phyloP scores from a whole-genome alignment of 37 sponge, comb jelly and placozoan species.

The Axinella damicornis region DNA sequence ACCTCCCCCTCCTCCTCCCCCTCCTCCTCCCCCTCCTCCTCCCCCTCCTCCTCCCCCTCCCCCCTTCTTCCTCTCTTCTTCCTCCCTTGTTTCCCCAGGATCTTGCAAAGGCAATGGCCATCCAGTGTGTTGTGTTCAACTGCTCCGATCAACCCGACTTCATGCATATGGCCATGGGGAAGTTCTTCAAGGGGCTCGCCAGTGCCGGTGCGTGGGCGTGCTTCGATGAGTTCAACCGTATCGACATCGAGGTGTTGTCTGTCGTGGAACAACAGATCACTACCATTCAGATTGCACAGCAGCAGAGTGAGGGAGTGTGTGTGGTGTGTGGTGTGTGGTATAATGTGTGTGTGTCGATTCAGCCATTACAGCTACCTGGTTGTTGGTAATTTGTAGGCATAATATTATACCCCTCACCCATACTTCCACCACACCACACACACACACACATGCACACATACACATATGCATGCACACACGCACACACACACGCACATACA shows the following conservation, averaged over 20 bases:
- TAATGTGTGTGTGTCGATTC: no score
- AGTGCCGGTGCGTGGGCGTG: constrained; percentile 99
- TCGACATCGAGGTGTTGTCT: constrained; percentile 99
- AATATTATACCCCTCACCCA: no score
- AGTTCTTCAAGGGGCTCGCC: constrained; percentile 99
- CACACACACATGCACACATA: no score
- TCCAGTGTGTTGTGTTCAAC: constrained; percentile 99
- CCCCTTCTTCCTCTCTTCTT: not conserved
- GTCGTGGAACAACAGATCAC: constrained; percentile 99
- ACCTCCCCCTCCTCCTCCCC: no score
- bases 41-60: no score
- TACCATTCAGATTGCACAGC: constrained; percentile 97
- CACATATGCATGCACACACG: no score
- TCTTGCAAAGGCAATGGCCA: constrained; percentile 99
- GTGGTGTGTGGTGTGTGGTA: no score
- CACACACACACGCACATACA: no score
- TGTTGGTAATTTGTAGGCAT: no score
- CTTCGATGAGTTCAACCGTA: constrained; percentile 99
- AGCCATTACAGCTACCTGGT: no score
- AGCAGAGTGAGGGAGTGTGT: constrained; percentile 68
- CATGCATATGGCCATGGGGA: constrained; percentile 99
- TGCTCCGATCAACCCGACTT: constrained; percentile 99
- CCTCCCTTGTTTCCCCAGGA: constrained; percentile 49
- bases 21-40: no score
- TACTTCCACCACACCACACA: no score